A percentile compares a stretch with the other conserved stretches of the same genome.
These are phyloP conservation scores for Philypnodon macrostomus DNA, from an alignment of 2,797 vertebrate genomes.

Conservation along the genomic window DNA sequence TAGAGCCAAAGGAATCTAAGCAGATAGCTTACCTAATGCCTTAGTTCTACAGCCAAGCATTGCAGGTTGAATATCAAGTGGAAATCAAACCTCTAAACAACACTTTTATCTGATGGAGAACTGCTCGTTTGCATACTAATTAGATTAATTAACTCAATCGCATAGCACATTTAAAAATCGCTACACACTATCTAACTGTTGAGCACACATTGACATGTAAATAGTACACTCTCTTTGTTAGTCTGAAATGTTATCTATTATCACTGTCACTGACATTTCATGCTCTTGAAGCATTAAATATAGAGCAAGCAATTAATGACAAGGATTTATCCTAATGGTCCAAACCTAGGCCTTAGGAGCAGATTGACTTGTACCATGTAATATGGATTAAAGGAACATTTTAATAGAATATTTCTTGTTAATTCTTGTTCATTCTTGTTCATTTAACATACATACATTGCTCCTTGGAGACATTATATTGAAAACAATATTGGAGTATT, in stretches of 20 bases:
- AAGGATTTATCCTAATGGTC: not conserved
- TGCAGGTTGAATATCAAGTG: constrained; percentile 65
- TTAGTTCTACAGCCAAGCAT: constrained; percentile 50
- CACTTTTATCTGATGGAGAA: constrained; percentile 61
- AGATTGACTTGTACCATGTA: too few relatives aligned
- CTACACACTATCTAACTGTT: constrained; percentile 34
- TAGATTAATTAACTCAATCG: constrained; percentile 62
- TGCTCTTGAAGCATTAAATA: too few relatives aligned
- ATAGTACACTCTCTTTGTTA: not conserved
- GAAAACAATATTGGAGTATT: constrained; percentile 4
- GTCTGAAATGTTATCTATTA: not conserved
- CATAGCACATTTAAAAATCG: constrained; percentile 45
- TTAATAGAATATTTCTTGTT: too few relatives aligned
- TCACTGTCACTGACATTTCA: not conserved
- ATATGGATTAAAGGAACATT: too few relatives aligned
- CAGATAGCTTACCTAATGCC: constrained; percentile 46
- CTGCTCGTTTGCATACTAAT: constrained; percentile 68
- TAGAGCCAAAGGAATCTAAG: constrained; percentile 39
- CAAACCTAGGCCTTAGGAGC: too few relatives aligned
- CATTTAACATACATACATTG: too few relatives aligned
- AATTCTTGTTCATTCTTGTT: too few relatives aligned
- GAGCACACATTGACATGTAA: constrained; percentile 11
- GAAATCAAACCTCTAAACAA: constrained; percentile 58
- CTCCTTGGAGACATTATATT: too few relatives aligned
- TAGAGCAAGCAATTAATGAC: not conserved